Base-by-base conservation (phyloP, 2,797 vertebrate species). In the Glossophaga mutica region DNA sequence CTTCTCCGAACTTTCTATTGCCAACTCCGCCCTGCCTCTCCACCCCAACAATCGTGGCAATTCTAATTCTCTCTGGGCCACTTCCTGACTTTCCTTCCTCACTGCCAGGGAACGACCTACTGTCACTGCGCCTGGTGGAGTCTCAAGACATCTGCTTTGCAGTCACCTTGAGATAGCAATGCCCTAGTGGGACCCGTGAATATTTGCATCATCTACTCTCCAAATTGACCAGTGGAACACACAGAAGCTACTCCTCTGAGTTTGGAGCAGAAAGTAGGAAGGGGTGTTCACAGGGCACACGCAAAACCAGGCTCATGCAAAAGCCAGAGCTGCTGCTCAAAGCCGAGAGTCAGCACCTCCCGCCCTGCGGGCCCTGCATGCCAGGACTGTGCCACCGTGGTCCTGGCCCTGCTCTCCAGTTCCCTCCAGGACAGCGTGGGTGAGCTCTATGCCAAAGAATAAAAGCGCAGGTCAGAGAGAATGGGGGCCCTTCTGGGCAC, bases 271-370 rank as follows among this genome's bases (percentile, higher is more conserved):
- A 15, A 70, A 32, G 57, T 26, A 9, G 52, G 21, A 65, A 22
- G 73, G 16, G 32, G 24, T 5, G 10, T 3, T 3, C 2, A 0
- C 34, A 39, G 18, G 11, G n/a, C 18, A 39, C 34, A 5, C 5
- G 26, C 24, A 50, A 42, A 21, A 19, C 74, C 52, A 42, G 24
- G 18, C 18, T 22, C 12, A 5, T 18, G 18, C 48, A 39, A 78
- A 57, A 37, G 39, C n/a, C n/a, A 3, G 15, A 0, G 5, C 48
- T 24, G n/a, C 9, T 48, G 62, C 50, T 9, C 19, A 19, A 8
- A 32, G 24, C 7, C 18, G 21, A 52, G 26, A 18, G 26, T 21
- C 2, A 0, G 9, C 24, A 22, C 37, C 39, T 37, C 39, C 73
- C 44, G 12, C 34, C 37, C 1, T 32, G 9, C 34, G 37, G 16